Conservation (phyloP, 2,888 invertebrate species). For the Rapana venosa region DNA sequence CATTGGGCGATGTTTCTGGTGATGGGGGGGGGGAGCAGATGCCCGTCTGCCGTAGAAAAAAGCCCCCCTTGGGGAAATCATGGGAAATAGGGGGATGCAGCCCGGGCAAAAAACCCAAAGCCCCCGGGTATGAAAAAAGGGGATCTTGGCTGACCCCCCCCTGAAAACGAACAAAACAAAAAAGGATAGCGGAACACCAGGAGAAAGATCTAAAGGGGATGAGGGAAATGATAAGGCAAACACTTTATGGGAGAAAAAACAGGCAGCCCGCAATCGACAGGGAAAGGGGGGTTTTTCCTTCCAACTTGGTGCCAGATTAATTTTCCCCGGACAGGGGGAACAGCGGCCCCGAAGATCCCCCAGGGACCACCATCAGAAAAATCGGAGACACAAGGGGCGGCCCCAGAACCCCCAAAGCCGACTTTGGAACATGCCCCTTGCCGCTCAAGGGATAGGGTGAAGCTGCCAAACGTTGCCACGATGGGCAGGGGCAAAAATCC, state of each 20-base stretch:
- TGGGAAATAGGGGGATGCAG: conserved; percentile 47
- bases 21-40: conserved; percentile 50
- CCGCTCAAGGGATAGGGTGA: conserved; percentile 47
- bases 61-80: conserved; percentile 45
- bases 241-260: conserved; percentile 45
- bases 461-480: conserved; percentile 45
- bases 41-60: conserved; percentile 50
- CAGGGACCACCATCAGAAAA: conserved; percentile 47
- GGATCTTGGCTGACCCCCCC: conserved; percentile 44
- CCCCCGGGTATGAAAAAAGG: conserved; percentile 42
- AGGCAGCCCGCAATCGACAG: conserved; percentile 48
- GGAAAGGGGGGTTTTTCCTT: conserved; percentile 43
- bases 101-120: conserved; percentile 36
- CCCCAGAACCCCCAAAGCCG: conserved; percentile 47
- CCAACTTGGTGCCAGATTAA: conserved; percentile 44
- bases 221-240: conserved; percentile 46
- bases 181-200: conserved; percentile 48
- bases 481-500: conserved; percentile 47
- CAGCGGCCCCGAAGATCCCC: conserved; percentile 49
- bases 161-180: conserved; percentile 46
- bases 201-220: conserved; percentile 47
- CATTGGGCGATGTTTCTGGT: conserved; percentile 44
- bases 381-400: conserved; percentile 49
- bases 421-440: conserved; percentile 44
- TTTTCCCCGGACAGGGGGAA: conserved; percentile 42